phyloP scores from a whole-genome alignment of 2,888 invertebrate genomes.

The Conchocele bisecta region DNA sequence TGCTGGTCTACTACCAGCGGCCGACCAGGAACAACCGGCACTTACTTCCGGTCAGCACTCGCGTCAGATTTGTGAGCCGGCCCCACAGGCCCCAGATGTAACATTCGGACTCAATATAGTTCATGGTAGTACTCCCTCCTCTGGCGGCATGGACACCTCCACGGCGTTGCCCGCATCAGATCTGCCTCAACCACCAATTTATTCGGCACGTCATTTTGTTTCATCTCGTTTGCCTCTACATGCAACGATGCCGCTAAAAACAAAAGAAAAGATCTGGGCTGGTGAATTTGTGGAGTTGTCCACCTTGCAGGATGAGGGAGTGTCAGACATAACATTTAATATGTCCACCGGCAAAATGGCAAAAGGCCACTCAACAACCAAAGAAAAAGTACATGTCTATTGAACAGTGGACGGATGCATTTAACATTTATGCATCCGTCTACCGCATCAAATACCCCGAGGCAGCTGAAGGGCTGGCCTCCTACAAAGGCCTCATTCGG shows the following conservation, averaged over 20 bases:
- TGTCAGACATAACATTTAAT: not conserved
- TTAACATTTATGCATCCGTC: not conserved
- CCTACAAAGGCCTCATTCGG: not conserved
- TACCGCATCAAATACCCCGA: conserved; percentile 4
- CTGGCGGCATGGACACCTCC: too few species aligned
- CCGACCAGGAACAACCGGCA: too few species aligned
- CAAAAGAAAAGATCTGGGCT: not conserved
- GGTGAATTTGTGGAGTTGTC: conserved; percentile 14
- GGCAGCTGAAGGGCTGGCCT: conserved; percentile 6
- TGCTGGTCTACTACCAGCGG: too few species aligned
- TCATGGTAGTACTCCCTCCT: too few species aligned
- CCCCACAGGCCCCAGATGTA: too few species aligned
- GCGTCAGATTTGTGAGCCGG: too few species aligned
- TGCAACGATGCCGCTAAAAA: not conserved
- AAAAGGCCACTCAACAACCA: too few species aligned
- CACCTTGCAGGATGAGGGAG: conserved; percentile 9
- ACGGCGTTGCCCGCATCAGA: too few species aligned
- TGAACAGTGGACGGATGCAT: conserved; percentile 13
- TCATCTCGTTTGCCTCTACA: not conserved
- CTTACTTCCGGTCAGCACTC: too few species aligned
- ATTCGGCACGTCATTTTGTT: too few species aligned
- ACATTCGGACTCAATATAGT: too few species aligned
- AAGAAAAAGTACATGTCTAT: conserved; percentile 7
- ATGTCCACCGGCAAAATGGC: not conserved
- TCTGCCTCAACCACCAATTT: too few species aligned